These are phyloP conservation scores for Fragum fragum DNA, from an alignment of 2,888 invertebrate genomes.

Conservation along the genomic window DNA sequence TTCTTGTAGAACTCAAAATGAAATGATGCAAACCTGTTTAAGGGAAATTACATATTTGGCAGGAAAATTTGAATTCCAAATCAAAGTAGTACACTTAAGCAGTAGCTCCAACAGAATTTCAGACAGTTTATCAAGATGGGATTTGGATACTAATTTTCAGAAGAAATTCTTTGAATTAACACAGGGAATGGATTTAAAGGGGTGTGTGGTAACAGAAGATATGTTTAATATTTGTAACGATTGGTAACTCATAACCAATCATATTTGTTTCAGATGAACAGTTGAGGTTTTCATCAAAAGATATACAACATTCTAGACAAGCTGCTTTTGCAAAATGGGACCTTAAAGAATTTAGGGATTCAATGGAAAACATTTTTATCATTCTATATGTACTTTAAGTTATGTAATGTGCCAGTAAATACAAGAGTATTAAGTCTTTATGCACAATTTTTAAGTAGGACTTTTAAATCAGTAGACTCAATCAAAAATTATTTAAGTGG, in stretches of 20 bases:
- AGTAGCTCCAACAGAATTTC: neutral
- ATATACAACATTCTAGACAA: too few relatives aligned
- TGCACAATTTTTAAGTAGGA: slow-evolving; percentile 1
- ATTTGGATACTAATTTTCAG: too few relatives aligned
- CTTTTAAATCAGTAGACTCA: neutral
- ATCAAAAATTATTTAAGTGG: slow-evolving; percentile 8
- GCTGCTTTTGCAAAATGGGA: neutral
- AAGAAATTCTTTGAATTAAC: too few relatives aligned
- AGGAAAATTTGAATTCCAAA: neutral
- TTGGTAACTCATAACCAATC: too few relatives aligned
- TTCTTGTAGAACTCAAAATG: neutral
- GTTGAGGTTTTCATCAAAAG: neutral
- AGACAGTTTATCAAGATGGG: slow-evolving; percentile 6
- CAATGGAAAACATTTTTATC: slow-evolving; percentile 3
- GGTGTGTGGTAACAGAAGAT: too few relatives aligned
- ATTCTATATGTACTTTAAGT: neutral
- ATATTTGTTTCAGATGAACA: too few relatives aligned
- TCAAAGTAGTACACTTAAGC: neutral
- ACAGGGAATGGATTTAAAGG: too few relatives aligned
- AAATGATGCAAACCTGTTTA: neutral
- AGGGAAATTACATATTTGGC: slow-evolving; percentile 5
- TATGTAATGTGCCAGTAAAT: neutral
- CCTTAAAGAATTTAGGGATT: neutral
- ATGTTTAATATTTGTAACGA: too few relatives aligned
- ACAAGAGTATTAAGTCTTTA: neutral